phyloP scores from a whole-genome alignment of 2,797 vertebrate genomes.

The Enteromius paludinosus region DNA sequence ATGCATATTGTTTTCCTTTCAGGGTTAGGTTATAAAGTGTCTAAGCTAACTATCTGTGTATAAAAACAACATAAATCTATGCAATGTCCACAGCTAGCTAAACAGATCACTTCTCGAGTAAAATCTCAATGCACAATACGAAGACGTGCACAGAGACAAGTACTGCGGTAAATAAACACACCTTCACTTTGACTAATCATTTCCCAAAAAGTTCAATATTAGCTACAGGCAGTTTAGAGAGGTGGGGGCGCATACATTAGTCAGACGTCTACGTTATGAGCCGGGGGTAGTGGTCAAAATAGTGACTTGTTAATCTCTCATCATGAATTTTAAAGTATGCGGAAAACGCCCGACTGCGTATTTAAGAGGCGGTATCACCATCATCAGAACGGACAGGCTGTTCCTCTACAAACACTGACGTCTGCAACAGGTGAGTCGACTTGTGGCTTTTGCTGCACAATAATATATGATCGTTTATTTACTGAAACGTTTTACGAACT shows the following conservation, averaged over 20 bases:
- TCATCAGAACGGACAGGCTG: neutral
- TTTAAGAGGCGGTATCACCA: conserved; percentile 34
- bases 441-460: neutral
- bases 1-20: neutral
- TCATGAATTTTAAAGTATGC: conserved; percentile 22
- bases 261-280: neutral
- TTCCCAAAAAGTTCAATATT: conserved; percentile 16
- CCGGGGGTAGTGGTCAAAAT: conserved; percentile 4
- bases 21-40: neutral
- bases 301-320: neutral
- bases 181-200: neutral
- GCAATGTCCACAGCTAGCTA: too few species aligned
- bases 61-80: too few species aligned
- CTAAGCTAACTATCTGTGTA: neutral
- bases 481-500: neutral
- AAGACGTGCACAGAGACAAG: neutral
- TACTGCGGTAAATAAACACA: neutral
- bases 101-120: neutral
- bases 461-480: neutral
- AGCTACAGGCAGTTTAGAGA: neutral
- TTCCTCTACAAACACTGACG: conserved; percentile 9
- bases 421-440: conserved; percentile 27
- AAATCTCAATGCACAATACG: neutral
- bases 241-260: conserved; percentile 19
- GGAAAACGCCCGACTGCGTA: neutral